phyloP scores from a whole-genome alignment of 2,888 invertebrate genomes.

The Machimus rusticus region DNA sequence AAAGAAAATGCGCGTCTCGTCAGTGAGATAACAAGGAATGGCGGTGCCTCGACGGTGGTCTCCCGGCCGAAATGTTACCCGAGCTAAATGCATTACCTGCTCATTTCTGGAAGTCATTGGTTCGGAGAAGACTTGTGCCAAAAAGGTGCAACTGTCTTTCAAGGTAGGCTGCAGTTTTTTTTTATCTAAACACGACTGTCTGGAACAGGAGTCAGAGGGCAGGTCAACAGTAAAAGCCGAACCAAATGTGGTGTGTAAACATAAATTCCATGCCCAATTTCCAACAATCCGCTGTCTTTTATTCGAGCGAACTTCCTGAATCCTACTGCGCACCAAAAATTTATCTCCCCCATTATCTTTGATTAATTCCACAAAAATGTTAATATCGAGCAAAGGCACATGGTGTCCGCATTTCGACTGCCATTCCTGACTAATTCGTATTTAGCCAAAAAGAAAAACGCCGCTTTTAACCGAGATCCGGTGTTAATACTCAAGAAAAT shows the following conservation, averaged over 20 bases:
- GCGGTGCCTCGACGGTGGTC: neutral
- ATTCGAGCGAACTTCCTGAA: conserved; percentile 39
- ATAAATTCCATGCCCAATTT: conserved; percentile 25
- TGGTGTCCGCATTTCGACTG: conserved; percentile 18
- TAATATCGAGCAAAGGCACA: conserved; percentile 39
- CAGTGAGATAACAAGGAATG: conserved; percentile 8
- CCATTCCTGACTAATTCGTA: neutral
- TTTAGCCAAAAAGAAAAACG: neutral
- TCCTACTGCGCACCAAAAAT: conserved; percentile 39
- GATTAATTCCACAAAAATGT: conserved; percentile 48
- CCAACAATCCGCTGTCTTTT: neutral
- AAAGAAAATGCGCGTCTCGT: neutral
- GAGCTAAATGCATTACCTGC: neutral
- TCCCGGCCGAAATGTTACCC: neutral
- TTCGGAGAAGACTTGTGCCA: conserved; percentile 4
- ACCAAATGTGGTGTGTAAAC: conserved; percentile 12
- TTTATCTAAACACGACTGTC: neutral
- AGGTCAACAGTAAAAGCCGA: neutral
- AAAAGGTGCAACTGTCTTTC: neutral
- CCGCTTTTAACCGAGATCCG: neutral
- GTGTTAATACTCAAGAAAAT: neutral
- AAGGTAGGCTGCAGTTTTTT: neutral
- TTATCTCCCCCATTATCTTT: conserved; percentile 46
- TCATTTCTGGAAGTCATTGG: neutral
- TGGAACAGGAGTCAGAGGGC: neutral